These are phyloP conservation scores for Eumaeus atala DNA, from an alignment of 1,140 invertebrate genomes.

Conservation along the genomic window DNA sequence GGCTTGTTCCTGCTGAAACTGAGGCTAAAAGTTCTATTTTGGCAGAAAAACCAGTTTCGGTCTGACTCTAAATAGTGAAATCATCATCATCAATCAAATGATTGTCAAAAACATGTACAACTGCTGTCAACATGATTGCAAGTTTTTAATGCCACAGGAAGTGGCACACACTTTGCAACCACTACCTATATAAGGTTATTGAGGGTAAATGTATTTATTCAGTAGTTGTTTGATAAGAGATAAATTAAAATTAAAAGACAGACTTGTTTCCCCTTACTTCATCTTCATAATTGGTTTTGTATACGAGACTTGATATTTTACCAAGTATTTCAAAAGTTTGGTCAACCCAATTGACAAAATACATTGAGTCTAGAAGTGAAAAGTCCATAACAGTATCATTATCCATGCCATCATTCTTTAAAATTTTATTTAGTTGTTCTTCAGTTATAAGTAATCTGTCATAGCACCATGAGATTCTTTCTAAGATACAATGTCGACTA, in stretches of 20 bases:
- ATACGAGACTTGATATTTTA: slow-evolving; percentile 44
- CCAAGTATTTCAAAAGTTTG: slow-evolving; percentile 58
- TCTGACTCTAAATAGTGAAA: too few relatives aligned
- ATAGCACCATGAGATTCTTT: slow-evolving; percentile 54
- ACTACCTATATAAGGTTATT: too few relatives aligned
- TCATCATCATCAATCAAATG: too few relatives aligned
- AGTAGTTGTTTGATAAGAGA: too few relatives aligned
- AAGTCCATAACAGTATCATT: slow-evolving; percentile 31
- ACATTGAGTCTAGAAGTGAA: slow-evolving; percentile 43
- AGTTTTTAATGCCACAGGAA: too few relatives aligned
- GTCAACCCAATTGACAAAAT: slow-evolving; percentile 69
- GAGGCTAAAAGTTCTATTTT: too few relatives aligned
- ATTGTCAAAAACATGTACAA: too few relatives aligned
- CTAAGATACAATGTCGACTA: slow-evolving; percentile 45
- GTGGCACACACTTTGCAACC: too few relatives aligned
- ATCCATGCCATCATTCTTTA: slow-evolving; percentile 12
- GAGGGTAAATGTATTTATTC: too few relatives aligned
- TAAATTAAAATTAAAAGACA: slow-evolving; percentile 18
- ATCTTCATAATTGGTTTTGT: slow-evolving; percentile 43
- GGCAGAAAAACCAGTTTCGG: too few relatives aligned
- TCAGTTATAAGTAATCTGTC: slow-evolving; percentile 42
- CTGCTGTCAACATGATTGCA: too few relatives aligned
- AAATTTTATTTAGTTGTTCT: slow-evolving; percentile 27
- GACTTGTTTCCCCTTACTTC: slow-evolving; percentile 25
- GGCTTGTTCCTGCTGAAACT: too few relatives aligned